Percentiles rank a stretch among this genome's conserved stretches.
phyloP scores from a whole-genome alignment of 2,797 vertebrate genomes.

The Streptopelia turtur region DNA sequence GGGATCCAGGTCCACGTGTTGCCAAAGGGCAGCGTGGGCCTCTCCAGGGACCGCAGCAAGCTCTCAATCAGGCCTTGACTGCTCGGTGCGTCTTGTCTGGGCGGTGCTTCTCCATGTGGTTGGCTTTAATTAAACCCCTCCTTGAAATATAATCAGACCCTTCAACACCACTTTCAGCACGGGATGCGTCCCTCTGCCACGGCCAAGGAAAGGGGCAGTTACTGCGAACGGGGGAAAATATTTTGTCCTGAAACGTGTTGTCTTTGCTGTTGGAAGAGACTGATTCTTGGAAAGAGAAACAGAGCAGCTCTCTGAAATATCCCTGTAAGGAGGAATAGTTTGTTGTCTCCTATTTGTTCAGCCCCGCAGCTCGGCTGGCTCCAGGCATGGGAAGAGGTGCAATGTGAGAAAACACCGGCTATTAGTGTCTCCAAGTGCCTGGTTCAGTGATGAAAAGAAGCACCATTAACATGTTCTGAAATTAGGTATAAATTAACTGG shows the following conservation, averaged over 20 bases:
- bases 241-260: not conserved
- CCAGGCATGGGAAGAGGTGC: not conserved
- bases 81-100: not conserved
- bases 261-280: not conserved
- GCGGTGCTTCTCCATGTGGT: not conserved
- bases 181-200: not conserved
- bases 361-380: accelerated
- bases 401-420: not conserved
- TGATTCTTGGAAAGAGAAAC: not conserved
- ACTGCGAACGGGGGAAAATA: not conserved
- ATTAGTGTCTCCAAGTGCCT: not conserved
- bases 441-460: not conserved
- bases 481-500: not conserved
- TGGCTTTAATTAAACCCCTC: not conserved
- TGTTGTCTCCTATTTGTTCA: not conserved
- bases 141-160: not conserved
- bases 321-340: not conserved
- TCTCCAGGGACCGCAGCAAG: not conserved
- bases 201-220: not conserved
- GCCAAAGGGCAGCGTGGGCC: not conserved
- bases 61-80: not conserved
- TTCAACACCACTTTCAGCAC: not conserved
- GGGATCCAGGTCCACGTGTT: not conserved
- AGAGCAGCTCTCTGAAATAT: not conserved
- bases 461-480: not conserved